phyloP scores from a whole-genome alignment of 2,797 vertebrate genomes.

The Bradypodion ventrale region DNA sequence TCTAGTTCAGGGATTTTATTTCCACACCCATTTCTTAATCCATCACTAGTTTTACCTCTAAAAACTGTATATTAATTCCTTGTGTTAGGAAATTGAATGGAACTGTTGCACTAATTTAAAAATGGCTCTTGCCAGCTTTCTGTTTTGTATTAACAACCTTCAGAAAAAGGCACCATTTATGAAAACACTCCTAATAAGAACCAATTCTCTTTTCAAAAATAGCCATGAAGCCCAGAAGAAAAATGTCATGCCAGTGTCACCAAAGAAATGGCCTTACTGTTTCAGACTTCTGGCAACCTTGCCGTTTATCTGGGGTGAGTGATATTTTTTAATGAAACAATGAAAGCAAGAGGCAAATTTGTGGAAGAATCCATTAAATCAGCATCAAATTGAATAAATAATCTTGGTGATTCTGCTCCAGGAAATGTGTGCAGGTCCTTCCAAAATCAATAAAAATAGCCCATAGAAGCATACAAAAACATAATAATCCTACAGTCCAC shows the following conservation, averaged over 20 bases:
- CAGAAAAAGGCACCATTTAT: neutral
- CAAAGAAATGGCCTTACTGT: neutral
- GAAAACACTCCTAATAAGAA: neutral
- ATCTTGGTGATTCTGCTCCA: slow-evolving; percentile 12
- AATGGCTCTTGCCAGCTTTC: neutral
- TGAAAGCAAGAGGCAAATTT: slow-evolving; percentile 49
- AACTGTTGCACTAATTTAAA: neutral
- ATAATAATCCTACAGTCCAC: slow-evolving; percentile 9
- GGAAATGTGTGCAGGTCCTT: neutral
- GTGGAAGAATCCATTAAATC: slow-evolving; percentile 41
- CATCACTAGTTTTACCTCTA: neutral
- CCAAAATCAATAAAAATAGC: slow-evolving; percentile 14
- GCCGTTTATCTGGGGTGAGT: slow-evolving; percentile 33
- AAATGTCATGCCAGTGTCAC: neutral
- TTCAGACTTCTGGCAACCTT: neutral
- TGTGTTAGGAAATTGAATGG: neutral
- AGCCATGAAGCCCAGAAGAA: neutral
- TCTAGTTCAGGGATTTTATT: neutral
- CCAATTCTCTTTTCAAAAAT: neutral
- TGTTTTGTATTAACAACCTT: neutral
- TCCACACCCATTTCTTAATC: neutral
- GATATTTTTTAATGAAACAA: neutral
- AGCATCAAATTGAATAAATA: slow-evolving; percentile 41
- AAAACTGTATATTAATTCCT: neutral
- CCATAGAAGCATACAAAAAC: neutral